A percentile compares a stretch with the other conserved stretches of the same genome.
phyloP scores from a whole-genome alignment of 1,140 invertebrate species.

The Drosophila insularis region DNA sequence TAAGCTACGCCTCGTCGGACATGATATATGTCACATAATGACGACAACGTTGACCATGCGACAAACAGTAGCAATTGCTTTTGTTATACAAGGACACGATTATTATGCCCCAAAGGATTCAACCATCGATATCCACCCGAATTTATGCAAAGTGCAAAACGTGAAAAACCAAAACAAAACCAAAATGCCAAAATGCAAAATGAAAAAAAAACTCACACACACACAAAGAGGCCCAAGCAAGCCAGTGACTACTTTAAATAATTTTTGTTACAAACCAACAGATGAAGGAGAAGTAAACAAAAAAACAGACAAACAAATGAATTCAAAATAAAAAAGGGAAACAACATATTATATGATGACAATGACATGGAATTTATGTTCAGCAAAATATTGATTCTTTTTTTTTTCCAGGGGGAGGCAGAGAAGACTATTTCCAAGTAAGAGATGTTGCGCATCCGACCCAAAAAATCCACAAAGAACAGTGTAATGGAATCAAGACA shows the following conservation, averaged over 20 bases:
- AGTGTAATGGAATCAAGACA: neutral
- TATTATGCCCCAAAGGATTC: slow-evolving; percentile 21
- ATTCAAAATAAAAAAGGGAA: slow-evolving; percentile 22
- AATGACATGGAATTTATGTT: slow-evolving; percentile 57
- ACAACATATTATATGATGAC: slow-evolving; percentile 34
- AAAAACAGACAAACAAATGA: slow-evolving; percentile 16
- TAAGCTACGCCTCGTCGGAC: slow-evolving; percentile 46
- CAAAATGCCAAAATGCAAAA: too few relatives aligned
- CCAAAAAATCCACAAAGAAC: neutral
- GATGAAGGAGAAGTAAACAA: neutral
- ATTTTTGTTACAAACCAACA: slow-evolving; percentile 31
- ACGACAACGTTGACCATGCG: slow-evolving; percentile 59
- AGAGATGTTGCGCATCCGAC: slow-evolving; percentile 5
- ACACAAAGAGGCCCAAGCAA: slow-evolving; percentile 23
- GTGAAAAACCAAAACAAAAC: slow-evolving; percentile 43
- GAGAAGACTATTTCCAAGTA: slow-evolving; percentile 32
- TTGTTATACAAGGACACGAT: slow-evolving; percentile 81
- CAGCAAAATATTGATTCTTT: slow-evolving; percentile 53
- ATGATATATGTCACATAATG: slow-evolving; percentile 80
- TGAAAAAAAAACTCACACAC: too few relatives aligned
- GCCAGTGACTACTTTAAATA: slow-evolving; percentile 49
- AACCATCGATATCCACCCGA: slow-evolving; percentile 34
- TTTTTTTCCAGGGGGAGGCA: slow-evolving; percentile 37
- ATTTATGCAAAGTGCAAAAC: slow-evolving; percentile 79
- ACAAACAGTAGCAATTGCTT: slow-evolving; percentile 81